These are phyloP conservation scores for Telmatochromis sp. DNA, from an alignment of 2,113 vertebrate species.

Conservation along the genomic window DNA sequence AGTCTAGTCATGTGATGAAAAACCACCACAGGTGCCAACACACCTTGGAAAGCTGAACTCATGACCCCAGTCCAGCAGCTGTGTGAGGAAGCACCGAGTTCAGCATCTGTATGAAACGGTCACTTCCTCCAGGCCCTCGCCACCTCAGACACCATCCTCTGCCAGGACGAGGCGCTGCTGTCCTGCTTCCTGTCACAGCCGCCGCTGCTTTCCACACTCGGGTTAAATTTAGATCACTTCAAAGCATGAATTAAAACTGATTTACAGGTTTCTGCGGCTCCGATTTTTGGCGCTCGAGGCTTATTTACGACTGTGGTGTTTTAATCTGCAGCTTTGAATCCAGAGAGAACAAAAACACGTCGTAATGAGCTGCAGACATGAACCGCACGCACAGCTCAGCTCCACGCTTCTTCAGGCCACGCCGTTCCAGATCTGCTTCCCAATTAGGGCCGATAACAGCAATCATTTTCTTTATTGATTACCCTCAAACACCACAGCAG, in stretches of 20 bases:
- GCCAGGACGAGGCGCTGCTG: neutral
- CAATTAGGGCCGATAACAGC: neutral
- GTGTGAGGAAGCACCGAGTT: accelerated
- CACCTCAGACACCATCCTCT: neutral
- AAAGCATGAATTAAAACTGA: neutral
- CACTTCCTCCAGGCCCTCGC: neutral
- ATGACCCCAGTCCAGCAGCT: neutral
- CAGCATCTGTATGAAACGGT: neutral
- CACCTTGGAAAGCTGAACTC: neutral
- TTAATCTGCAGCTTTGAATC: neutral
- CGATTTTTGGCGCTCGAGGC: neutral
- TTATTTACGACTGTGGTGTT: neutral
- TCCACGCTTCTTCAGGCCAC: neutral
- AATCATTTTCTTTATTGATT: neutral
- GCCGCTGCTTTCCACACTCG: neutral
- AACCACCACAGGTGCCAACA: neutral
- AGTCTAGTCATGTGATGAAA: neutral
- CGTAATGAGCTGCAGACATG: neutral
- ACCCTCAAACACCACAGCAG: neutral
- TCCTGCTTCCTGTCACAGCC: neutral
- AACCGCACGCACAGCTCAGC: neutral
- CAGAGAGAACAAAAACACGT: neutral
- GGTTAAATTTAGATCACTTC: slow-evolving; percentile 2
- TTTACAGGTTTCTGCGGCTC: neutral
- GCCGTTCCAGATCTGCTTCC: neutral